Evolutionary conservation across 2,888 invertebrate species (phyloP).

Genomic region (Cheilosia variabilis): DNA sequence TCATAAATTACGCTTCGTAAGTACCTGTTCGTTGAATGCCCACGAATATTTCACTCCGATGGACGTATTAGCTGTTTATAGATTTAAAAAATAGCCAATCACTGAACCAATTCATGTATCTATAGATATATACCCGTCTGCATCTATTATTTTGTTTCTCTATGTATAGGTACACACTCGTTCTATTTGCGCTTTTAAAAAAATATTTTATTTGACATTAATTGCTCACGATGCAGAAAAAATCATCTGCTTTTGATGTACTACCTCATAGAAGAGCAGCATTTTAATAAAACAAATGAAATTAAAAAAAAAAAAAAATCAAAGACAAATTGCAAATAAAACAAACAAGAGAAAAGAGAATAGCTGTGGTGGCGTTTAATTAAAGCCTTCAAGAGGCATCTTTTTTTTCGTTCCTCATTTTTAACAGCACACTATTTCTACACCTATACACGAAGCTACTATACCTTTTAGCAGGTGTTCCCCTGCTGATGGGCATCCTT

Average conservation of each 20-base stretch:
- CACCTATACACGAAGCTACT: constrained; percentile 24
- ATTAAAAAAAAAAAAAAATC: not conserved
- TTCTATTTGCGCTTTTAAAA: not conserved
- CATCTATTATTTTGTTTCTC: not conserved
- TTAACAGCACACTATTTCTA: constrained; percentile 15
- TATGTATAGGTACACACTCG: not conserved
- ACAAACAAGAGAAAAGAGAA: not conserved
- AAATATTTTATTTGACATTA: constrained; percentile 9
- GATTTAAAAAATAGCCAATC: constrained; percentile 1
- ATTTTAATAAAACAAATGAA: constrained; percentile 4
- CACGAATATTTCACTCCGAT: not conserved
- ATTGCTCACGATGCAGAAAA: too few species aligned
- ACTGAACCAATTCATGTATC: not conserved
- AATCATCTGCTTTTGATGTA: too few species aligned
- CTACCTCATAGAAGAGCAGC: not conserved
- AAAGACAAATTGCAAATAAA: constrained; percentile 20
- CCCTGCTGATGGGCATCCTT: constrained; percentile 13
- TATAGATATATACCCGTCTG: not conserved
- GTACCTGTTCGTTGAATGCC: not conserved
- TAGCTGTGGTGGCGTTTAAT: constrained; percentile 51
- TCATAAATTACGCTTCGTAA: constrained; percentile 2
- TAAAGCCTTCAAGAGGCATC: constrained; percentile 28
- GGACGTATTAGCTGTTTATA: not conserved
- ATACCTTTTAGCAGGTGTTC: constrained; percentile 30
- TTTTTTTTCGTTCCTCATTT: constrained; percentile 1